These are phyloP conservation scores for Loxodonta africana DNA, from an alignment of 2,113 vertebrate genomes.

Conservation along the genomic window DNA sequence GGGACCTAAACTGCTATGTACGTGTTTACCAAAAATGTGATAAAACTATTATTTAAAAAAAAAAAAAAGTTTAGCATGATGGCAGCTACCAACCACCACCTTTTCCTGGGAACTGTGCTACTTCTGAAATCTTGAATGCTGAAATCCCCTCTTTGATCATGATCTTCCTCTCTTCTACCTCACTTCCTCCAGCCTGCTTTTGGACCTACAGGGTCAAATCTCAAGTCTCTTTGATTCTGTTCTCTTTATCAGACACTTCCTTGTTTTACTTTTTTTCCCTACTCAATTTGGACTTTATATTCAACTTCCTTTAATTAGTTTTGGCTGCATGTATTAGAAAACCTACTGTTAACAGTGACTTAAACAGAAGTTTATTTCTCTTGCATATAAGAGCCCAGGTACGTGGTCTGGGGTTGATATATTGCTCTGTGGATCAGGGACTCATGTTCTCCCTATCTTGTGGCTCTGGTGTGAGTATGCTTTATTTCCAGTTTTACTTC, in stretches of 20 bases:
- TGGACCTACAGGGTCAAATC: not conserved
- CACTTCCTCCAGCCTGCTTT: not conserved
- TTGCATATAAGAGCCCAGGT: not conserved
- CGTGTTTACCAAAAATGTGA: no score
- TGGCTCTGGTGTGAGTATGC: not conserved
- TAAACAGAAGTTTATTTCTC: slow-evolving; percentile 4
- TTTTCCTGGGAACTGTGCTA: not conserved
- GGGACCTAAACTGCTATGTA: no score
- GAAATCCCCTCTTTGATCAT: not conserved
- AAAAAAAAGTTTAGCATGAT: no score
- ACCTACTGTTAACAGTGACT: not conserved
- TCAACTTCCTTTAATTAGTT: not conserved
- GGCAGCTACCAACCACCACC: not conserved
- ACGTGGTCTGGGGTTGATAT: not conserved
- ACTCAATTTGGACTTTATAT: not conserved
- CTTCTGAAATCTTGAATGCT: not conserved
- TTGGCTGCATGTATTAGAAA: slow-evolving; percentile 6
- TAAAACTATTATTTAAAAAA: no score
- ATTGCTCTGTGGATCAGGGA: not conserved
- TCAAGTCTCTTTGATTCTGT: not conserved
- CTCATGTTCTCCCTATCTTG: not conserved
- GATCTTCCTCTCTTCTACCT: not conserved
- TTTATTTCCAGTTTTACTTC: not conserved
- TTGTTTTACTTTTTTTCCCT: not conserved
- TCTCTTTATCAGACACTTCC: not conserved